A percentile compares a stretch with the other conserved stretches of the same genome.
These are phyloP conservation scores for Lemur catta DNA, from an alignment of 2,797 vertebrate genomes.

Conservation along the genomic window DNA sequence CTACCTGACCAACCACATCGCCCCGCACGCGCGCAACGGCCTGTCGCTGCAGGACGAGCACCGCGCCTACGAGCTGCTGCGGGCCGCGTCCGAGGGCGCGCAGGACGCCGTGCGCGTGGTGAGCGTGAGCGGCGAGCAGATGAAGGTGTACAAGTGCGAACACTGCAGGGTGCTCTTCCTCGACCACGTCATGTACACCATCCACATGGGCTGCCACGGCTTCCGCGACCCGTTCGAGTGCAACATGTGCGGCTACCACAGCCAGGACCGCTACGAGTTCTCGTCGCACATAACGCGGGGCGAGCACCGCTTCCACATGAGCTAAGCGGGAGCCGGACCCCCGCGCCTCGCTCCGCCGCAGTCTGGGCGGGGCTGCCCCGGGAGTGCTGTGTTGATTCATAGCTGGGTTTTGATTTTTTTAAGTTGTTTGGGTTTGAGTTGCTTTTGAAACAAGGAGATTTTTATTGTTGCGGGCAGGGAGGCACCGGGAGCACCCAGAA, in stretches of 20 bases:
- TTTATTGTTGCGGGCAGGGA: slow-evolving; percentile 56
- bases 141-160: slow-evolving; percentile 94
- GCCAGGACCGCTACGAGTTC: slow-evolving; percentile 98
- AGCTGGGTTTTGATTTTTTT: slow-evolving; percentile 64
- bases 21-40: slow-evolving; percentile 91
- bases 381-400: neutral
- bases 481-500: slow-evolving; percentile 61
- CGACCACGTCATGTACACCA: slow-evolving; percentile 99
- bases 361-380: neutral
- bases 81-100: slow-evolving; percentile 88
- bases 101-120: slow-evolving; percentile 95
- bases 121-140: slow-evolving; percentile 91
- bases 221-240: slow-evolving; percentile 98
- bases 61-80: slow-evolving; percentile 91
- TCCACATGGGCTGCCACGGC: slow-evolving; percentile 99
- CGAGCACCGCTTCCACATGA: slow-evolving; percentile 92
- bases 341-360: slow-evolving; percentile 41
- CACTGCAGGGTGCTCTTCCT: slow-evolving; percentile 97
- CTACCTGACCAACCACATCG: slow-evolving; percentile 97
- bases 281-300: slow-evolving; percentile 98
- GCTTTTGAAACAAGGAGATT: slow-evolving; percentile 71
- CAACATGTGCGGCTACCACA: slow-evolving; percentile 98
- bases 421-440: slow-evolving; percentile 66
- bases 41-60: slow-evolving; percentile 95
- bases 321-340: slow-evolving; percentile 73